phyloP scores from a whole-genome alignment of 2,797 vertebrate genomes.

The Potorous gilbertii region DNA sequence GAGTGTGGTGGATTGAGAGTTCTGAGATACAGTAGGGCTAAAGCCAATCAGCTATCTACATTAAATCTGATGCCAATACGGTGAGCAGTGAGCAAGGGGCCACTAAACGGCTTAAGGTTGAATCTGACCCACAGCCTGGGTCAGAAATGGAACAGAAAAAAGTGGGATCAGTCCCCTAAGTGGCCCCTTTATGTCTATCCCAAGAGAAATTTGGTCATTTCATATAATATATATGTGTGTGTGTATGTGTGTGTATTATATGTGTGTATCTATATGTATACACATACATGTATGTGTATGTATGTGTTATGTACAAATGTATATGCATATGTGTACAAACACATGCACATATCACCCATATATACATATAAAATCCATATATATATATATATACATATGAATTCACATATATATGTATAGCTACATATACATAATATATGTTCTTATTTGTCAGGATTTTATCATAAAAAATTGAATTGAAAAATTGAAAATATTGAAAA shows the following conservation, averaged over 20 bases:
- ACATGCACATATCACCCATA: too few relatives aligned
- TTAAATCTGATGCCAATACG: neutral
- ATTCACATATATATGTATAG: too few relatives aligned
- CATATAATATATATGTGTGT: too few relatives aligned
- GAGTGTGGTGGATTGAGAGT: neutral
- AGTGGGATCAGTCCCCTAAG: neutral
- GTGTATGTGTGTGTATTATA: too few relatives aligned
- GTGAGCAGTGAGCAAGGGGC: neutral
- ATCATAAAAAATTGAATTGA: conserved; percentile 48
- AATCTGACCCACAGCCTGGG: neutral
- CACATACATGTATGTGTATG: too few relatives aligned
- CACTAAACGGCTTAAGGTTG: neutral
- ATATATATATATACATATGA: too few relatives aligned
- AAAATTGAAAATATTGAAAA: too few relatives aligned
- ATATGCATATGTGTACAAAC: too few relatives aligned
- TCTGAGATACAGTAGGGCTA: neutral
- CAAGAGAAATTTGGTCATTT: neutral
- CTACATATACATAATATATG: neutral
- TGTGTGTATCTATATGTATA: too few relatives aligned
- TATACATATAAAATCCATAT: too few relatives aligned
- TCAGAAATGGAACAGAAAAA: neutral
- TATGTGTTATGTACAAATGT: too few relatives aligned
- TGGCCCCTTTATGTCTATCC: neutral
- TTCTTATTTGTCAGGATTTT: conserved; percentile 1
- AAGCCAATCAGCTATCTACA: neutral